Evolutionary conservation across 2,797 vertebrate species (phyloP), one percentile per base, ranked within the genome.

Genomic region (Kryptolebias ocellatus): DNA sequence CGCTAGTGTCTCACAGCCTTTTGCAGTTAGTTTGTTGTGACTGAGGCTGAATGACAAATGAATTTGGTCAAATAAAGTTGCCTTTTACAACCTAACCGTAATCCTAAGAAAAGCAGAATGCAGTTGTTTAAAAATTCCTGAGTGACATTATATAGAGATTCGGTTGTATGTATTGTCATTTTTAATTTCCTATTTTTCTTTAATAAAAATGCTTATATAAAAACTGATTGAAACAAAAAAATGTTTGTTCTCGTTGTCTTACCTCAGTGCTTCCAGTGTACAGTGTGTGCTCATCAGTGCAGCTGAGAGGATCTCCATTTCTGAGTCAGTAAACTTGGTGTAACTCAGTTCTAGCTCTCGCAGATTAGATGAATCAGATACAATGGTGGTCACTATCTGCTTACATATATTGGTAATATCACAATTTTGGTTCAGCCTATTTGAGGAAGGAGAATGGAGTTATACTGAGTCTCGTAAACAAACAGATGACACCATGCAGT

Each of bases 1-100:
- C 20, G 70, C 64, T 53, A 81, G 2, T 0, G 1, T 47, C 69
- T 69, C 31, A 58, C 83, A 85, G 1, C 78, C 69, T 59, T 62
- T 55, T 1, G 31, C 57, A 1, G 65, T 76, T 34, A 80, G 69
- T 6, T 27, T 65, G 72, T 83, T 83, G 57, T 75, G 39, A 59
- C 66, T 62, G 16, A 80, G 63, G 16, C 78, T 80, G 31, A 59
- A 73, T 8, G 12, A 44, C 15, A 73, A 59, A 47, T 46, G 16
- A 28, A 28, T 8, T 4, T 52, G 27, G 24, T 52, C 27, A 53
- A 7, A 20, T 53, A 31, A 8, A 53, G 8, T 17, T 31, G 15
- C 16, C 28, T 29, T 53, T 27, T 14, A 10, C 3, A 27, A 24
- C 4, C 50, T 27, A 51, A 1, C 20, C 20, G 16, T 17, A 46